These are phyloP conservation scores for Mythimna ferrago DNA, from an alignment of 2,888 invertebrate species.

Conservation along the genomic window DNA sequence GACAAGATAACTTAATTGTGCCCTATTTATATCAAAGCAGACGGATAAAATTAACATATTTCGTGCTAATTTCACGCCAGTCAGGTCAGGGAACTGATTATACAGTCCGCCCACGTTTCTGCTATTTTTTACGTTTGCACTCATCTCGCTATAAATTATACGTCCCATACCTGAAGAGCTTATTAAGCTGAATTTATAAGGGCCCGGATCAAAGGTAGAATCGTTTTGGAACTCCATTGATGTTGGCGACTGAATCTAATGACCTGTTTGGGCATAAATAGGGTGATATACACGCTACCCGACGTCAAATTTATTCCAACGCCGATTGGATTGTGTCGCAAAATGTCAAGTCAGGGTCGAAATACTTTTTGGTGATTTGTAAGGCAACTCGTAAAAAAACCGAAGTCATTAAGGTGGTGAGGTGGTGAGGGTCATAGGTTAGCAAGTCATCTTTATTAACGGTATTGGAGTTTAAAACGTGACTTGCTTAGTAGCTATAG, in stretches of 20 bases:
- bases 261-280: conserved; percentile 60
- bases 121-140: conserved; percentile 64
- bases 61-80: conserved; percentile 59
- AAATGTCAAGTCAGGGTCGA: conserved; percentile 53
- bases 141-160: conserved; percentile 67
- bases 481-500: conserved; percentile 16
- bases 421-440: conserved; percentile 32
- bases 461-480: conserved; percentile 29
- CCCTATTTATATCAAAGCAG: conserved; percentile 54
- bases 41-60: conserved; percentile 66
- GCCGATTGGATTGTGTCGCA: conserved; percentile 40
- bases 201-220: conserved; percentile 63
- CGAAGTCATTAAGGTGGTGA: conserved; percentile 38
- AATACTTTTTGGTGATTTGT: conserved; percentile 50
- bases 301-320: conserved; percentile 41
- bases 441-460: conserved; percentile 45
- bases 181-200: conserved; percentile 68
- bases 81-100: conserved; percentile 60
- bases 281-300: conserved; percentile 51
- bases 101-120: conserved; percentile 58
- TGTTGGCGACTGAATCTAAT: conserved; percentile 57
- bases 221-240: conserved; percentile 59
- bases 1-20: conserved; percentile 56
- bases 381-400: conserved; percentile 16
- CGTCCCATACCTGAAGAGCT: conserved; percentile 66